Conservation (phyloP, 2,113 vertebrate species). For the Typhlomys cinereus region DNA sequence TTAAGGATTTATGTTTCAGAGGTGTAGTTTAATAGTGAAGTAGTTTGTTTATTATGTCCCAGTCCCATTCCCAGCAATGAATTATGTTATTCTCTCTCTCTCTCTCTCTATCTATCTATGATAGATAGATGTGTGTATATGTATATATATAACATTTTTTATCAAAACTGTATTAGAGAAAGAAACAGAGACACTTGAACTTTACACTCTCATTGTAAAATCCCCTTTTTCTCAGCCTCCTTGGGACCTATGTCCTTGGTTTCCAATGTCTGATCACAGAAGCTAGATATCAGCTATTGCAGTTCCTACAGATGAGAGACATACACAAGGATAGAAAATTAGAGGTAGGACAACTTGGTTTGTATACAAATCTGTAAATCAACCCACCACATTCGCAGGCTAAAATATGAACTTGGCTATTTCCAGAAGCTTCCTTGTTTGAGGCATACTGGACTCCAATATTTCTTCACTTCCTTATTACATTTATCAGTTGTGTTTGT, state of each 20-base stretch:
- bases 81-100: too few relatives aligned
- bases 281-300: neutral
- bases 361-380: neutral
- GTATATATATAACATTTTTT: neutral
- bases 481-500: neutral
- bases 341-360: neutral
- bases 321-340: neutral
- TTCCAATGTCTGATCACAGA: neutral
- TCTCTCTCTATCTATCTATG: neutral
- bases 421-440: neutral
- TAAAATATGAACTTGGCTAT: neutral
- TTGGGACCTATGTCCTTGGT: neutral
- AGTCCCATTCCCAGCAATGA: too few relatives aligned
- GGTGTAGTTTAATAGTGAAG: too few relatives aligned
- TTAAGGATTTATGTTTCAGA: too few relatives aligned
- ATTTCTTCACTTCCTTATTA: neutral
- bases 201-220: neutral
- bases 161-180: neutral
- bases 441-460: neutral
- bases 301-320: neutral
- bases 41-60: too few relatives aligned
- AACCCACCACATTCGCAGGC: neutral
- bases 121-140: neutral
- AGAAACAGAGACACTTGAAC: neutral
- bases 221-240: neutral